Base-by-base conservation (phyloP, 1,140 invertebrate species). In the Cherax quadricarinatus region DNA sequence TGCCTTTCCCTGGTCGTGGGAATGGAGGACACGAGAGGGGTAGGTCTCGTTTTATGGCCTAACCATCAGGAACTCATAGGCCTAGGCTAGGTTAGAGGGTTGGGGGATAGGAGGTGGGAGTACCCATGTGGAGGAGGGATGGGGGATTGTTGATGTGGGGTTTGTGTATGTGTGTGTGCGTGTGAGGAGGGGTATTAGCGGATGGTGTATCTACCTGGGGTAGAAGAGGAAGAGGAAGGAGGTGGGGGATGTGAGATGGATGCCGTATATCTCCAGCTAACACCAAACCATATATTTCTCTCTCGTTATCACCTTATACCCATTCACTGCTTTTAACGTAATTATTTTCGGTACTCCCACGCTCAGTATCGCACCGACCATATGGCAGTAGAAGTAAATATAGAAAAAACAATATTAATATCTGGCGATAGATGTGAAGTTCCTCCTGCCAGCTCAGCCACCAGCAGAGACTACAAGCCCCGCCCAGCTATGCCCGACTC, bases 11-110 rank as follows among this genome's bases (percentile, higher is more conserved):
- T 66, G 14, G 16, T 66, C 21, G 62, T 75, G n/a, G 21, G 24
- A 75, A 21, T 21, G 21, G 30, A 75, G 70, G 70, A 75, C 70
- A 75, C 6, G n/a, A 75, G 21, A 6, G n/a, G 30, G 70, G 21
- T 75, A 10, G 70, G n/a, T 75, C 70, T 41, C 70, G 21, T 75
- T 75, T 75, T 75, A 75, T 75, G 70, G 70, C 70, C 24, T 75
- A 75, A 7, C n/a, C 70, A 75, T 75, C 70, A 75, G 70, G 70
- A 75, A 7, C 70, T 75, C n/a, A 75, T 75, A 75, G 70, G 70
- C 70, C 70, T 75, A 75, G n/a, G 70, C 70, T 75, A 9, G 70
- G n/a, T 6, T 75, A 30, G 30, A 41, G 30, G 70, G 70, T 75
- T 9, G 70, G 70, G 70, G 30, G 30, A 41, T 41, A 0, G 0